phyloP scores from a whole-genome alignment of 2,797 vertebrate genomes.

The Lindbergichthys nudifrons region DNA sequence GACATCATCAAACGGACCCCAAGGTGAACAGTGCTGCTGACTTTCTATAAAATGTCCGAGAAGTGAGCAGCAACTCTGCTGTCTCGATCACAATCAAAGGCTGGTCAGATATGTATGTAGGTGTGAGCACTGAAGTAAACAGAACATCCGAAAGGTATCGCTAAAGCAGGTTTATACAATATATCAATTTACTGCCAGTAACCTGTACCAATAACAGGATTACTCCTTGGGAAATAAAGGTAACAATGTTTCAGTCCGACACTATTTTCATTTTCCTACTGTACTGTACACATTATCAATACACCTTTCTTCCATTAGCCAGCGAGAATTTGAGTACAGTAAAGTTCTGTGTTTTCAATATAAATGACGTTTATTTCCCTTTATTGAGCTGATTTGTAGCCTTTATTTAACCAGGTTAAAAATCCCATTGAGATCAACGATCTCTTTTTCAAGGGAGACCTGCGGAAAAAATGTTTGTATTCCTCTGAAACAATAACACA shows the following conservation, averaged over 20 bases:
- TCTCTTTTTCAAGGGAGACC: too few relatives aligned
- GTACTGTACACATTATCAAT: background rate
- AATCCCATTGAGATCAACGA: too few relatives aligned
- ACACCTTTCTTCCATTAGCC: background rate
- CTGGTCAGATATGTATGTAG: background rate
- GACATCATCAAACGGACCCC: slow-evolving; percentile 76
- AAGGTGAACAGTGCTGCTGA: slow-evolving; percentile 66
- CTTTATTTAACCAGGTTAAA: too few relatives aligned
- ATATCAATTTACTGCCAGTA: background rate
- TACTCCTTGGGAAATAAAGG: background rate
- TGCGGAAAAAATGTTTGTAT: too few relatives aligned
- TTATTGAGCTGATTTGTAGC: background rate
- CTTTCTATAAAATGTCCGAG: slow-evolving; percentile 49
- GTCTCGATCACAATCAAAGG: slow-evolving; percentile 5
- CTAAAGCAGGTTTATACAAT: background rate
- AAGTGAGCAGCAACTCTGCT: slow-evolving; percentile 27
- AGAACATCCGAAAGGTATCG: background rate
- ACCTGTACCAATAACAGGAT: background rate
- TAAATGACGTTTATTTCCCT: background rate
- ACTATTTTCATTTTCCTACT: background rate
- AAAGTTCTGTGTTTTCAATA: background rate
- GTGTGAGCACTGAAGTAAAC: background rate
- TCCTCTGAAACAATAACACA: background rate
- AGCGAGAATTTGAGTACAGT: background rate
- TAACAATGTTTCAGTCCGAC: too few relatives aligned